phyloP scores from a whole-genome alignment of 2,113 vertebrate genomes.

The Pyrgilauda ruficollis region DNA sequence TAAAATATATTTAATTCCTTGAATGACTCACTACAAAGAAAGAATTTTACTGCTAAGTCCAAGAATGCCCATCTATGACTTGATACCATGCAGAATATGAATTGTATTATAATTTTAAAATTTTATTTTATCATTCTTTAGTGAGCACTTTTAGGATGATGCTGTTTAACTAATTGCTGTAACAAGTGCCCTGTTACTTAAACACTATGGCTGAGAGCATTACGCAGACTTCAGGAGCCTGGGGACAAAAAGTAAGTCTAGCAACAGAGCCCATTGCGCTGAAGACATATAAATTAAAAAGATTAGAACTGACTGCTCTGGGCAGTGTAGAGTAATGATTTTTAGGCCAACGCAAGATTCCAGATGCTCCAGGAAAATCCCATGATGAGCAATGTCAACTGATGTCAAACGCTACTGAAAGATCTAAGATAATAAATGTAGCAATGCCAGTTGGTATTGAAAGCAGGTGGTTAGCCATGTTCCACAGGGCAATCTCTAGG shows the following conservation, averaged over 20 bases:
- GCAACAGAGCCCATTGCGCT: not conserved
- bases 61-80: not conserved
- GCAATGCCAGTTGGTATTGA: not conserved
- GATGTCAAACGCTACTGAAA: slow-evolving; percentile 50
- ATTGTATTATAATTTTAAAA: not conserved
- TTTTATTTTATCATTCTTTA: not conserved
- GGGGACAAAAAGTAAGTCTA: not conserved
- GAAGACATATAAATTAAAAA: slow-evolving; percentile 48
- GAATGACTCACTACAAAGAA: not conserved
- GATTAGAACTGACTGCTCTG: slow-evolving; percentile 57
- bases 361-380: slow-evolving; percentile 58
- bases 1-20: not conserved
- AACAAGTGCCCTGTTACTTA: slow-evolving; percentile 27
- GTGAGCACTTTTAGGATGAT: not conserved
- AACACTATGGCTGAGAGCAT: not conserved
- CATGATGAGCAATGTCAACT: slow-evolving; percentile 41
- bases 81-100: not conserved
- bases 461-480: slow-evolving; percentile 24
- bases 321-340: not conserved
- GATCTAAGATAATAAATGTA: slow-evolving; percentile 27
- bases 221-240: not conserved
- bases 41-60: not conserved
- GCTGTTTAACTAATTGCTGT: slow-evolving; percentile 18
- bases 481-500: not conserved
- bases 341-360: slow-evolving; percentile 47